Conservation (phyloP, 2,113 vertebrate species). For the Phalacrocorax carbo region DNA sequence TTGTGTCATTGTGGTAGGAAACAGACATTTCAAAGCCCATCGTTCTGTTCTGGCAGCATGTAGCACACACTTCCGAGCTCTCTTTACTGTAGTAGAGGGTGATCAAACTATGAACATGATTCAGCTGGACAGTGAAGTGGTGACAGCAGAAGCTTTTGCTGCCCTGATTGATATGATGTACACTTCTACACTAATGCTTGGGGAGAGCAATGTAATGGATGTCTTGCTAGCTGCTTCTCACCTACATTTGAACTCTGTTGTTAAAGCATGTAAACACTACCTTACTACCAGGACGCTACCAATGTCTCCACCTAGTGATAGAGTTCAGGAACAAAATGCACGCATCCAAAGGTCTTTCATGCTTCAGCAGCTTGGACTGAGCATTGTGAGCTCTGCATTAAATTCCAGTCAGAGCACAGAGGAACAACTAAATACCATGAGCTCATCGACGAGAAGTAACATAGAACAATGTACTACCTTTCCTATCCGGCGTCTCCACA, state of each 20-base stretch:
- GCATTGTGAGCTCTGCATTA: slow-evolving; percentile 88
- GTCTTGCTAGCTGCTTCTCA: slow-evolving; percentile 91
- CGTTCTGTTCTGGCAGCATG: slow-evolving; percentile 89
- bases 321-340: slow-evolving; percentile 76
- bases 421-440: slow-evolving; percentile 67
- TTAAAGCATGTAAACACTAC: slow-evolving; percentile 95
- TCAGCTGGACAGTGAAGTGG: slow-evolving; percentile 91
- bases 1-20: slow-evolving; percentile 90
- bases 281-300: slow-evolving; percentile 89
- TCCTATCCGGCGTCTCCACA: slow-evolving; percentile 84
- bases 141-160: slow-evolving; percentile 91
- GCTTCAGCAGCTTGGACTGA: slow-evolving; percentile 90
- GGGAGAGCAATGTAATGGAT: slow-evolving; percentile 95
- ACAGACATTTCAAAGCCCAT: slow-evolving; percentile 92
- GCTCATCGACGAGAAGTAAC: slow-evolving; percentile 68
- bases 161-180: slow-evolving; percentile 97
- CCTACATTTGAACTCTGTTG: slow-evolving; percentile 90
- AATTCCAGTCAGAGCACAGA: slow-evolving; percentile 65
- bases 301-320: slow-evolving; percentile 82
- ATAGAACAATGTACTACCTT: slow-evolving; percentile 84
- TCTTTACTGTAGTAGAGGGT: slow-evolving; percentile 89
- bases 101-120: slow-evolving; percentile 92
- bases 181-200: slow-evolving; percentile 92
- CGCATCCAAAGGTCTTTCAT: slow-evolving; percentile 90
- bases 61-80: slow-evolving; percentile 92